Conservation (phyloP, 2,797 vertebrate genomes). For the Poeciliopsis paucimaculata region DNA sequence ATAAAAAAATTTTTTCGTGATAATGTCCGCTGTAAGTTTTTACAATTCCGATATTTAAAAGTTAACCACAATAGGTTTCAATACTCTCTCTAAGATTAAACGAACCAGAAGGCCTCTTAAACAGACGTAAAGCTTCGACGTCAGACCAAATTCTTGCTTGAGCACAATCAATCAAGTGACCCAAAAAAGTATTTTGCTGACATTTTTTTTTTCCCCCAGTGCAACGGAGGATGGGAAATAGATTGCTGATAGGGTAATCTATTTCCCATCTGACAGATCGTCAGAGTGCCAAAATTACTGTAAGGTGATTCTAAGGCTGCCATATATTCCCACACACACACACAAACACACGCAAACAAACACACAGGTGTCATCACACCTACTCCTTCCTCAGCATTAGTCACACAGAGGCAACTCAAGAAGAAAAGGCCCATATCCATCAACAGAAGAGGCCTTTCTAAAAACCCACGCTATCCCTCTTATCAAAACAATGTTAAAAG, state of each 20-base stretch:
- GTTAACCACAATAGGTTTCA: neutral
- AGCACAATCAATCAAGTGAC: neutral
- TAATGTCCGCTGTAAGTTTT: neutral
- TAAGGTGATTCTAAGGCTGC: conserved; percentile 54
- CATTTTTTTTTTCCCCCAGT: conserved; percentile 8
- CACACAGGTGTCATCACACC: conserved; percentile 54
- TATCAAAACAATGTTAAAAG: conserved; percentile 73
- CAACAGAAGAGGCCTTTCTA: conserved; percentile 55
- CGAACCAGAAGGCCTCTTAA: no score
- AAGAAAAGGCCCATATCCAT: conserved; percentile 70
- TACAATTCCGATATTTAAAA: neutral
- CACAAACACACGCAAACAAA: conserved; percentile 4
- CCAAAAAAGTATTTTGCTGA: conserved; percentile 8
- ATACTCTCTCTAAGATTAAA: neutral
- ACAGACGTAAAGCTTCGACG: neutral
- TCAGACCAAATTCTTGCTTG: neutral
- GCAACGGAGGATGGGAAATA: conserved; percentile 34
- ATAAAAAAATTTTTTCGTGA: neutral
- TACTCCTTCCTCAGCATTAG: conserved; percentile 59
- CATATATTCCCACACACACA: conserved; percentile 29
- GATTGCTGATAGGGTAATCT: conserved; percentile 38
- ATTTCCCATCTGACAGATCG: conserved; percentile 21
- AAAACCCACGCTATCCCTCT: conserved; percentile 60
- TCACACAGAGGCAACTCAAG: conserved; percentile 53
- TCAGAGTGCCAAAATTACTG: conserved; percentile 52